phyloP scores from a whole-genome alignment of 2,797 vertebrate species.

The Halcyon leucocephala region DNA sequence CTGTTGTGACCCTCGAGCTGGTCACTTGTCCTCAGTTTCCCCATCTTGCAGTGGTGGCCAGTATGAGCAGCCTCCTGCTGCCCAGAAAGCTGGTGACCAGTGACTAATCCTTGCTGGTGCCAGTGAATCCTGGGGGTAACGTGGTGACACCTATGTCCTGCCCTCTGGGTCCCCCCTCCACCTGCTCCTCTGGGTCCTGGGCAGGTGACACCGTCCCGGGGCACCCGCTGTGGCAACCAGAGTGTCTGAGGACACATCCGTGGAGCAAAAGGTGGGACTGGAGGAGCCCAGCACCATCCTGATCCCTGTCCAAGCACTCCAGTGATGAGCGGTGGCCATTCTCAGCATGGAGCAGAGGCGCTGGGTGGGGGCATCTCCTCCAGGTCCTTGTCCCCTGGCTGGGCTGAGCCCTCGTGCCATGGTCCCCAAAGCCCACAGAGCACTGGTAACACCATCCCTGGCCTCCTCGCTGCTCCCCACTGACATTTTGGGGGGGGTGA shows the following conservation, averaged over 20 bases:
- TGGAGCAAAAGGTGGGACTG: too few relatives aligned
- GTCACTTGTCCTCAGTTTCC: neutral
- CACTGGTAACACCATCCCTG: neutral
- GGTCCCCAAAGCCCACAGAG: neutral
- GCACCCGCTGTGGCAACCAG: neutral
- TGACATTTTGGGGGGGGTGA: neutral
- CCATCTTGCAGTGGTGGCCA: fast-evolving
- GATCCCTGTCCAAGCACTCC: fast-evolving
- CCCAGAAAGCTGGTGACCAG: neutral
- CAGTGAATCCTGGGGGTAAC: neutral
- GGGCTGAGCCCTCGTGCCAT: too few relatives aligned
- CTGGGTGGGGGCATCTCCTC: neutral
- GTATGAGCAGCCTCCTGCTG: fast-evolving
- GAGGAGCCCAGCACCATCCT: too few relatives aligned
- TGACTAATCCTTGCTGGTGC: fast-evolving
- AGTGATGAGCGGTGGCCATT: neutral
- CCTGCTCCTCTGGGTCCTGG: neutral
- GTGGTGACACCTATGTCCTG: fast-evolving
- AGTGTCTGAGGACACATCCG: neutral
- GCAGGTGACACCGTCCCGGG: neutral
- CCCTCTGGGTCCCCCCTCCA: fast-evolving
- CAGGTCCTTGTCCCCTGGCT: neutral
- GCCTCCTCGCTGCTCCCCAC: neutral
- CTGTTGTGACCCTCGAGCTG: neutral
- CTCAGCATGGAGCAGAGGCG: neutral